Percentiles rank a stretch among this genome's conserved stretches.
Conservation (phyloP, 2,797 vertebrate genomes). For the Tenualosa thibaudeaui region DNA sequence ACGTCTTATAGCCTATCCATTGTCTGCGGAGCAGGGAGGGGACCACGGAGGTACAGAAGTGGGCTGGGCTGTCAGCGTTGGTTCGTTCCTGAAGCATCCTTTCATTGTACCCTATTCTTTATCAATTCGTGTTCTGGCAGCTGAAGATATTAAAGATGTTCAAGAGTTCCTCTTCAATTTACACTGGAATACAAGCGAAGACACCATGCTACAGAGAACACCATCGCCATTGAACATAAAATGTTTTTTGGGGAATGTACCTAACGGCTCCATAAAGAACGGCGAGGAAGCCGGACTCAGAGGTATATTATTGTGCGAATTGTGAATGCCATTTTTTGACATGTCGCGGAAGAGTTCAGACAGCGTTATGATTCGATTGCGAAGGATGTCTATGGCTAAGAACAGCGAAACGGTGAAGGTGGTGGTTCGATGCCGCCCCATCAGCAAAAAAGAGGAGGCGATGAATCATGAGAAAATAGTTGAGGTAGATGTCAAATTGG, state of each 20-base stretch:
- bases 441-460: constrained; percentile 82
- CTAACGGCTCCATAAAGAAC: neutral
- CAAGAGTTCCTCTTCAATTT: neutral
- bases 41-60: constrained; percentile 55
- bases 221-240: constrained; percentile 17
- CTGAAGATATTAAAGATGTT: constrained; percentile 8
- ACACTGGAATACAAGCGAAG: neutral
- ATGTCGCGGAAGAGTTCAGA: constrained; percentile 21
- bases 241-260: neutral
- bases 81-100: constrained; percentile 31
- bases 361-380: constrained; percentile 28
- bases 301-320: constrained; percentile 1
- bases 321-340: constrained; percentile 15
- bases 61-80: constrained; percentile 41
- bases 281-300: neutral
- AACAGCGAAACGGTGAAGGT: constrained; percentile 88
- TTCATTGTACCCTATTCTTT: neutral
- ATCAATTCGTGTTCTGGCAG: neutral
- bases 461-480: constrained; percentile 79
- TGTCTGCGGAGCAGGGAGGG: constrained; percentile 79
- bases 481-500: constrained; percentile 85
- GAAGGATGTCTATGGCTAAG: constrained; percentile 77
- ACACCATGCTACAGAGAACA: neutral
- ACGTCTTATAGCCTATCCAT: constrained; percentile 54
- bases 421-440: constrained; percentile 92